A percentile compares a stretch with the other conserved stretches of the same genome.
These are phyloP conservation scores for Diarsia rubi DNA, from an alignment of 2,888 invertebrate genomes.

Conservation along the genomic window DNA sequence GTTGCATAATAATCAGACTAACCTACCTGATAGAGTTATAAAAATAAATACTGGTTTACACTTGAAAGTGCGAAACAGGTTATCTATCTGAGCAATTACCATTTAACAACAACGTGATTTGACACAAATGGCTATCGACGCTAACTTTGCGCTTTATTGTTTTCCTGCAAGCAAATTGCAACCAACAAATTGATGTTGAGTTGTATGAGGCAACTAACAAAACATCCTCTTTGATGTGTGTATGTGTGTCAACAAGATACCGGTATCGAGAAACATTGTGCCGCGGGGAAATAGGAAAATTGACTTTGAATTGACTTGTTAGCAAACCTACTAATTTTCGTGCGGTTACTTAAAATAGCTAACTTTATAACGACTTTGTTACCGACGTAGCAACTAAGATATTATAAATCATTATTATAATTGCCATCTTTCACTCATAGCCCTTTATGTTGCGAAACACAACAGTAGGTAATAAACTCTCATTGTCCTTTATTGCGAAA, in stretches of 20 bases:
- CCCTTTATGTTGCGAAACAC: slow-evolving; percentile 19
- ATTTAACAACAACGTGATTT: slow-evolving; percentile 77
- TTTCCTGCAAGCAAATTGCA: slow-evolving; percentile 68
- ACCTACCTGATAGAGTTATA: slow-evolving; percentile 65
- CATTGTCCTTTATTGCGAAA: slow-evolving; percentile 27
- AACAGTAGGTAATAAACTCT: slow-evolving; percentile 25
- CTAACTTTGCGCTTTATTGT: slow-evolving; percentile 72
- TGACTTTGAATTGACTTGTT: slow-evolving; percentile 46
- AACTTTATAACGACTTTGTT: slow-evolving; percentile 6
- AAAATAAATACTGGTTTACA: slow-evolving; percentile 77
- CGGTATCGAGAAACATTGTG: slow-evolving; percentile 36
- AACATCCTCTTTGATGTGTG: slow-evolving; percentile 41
- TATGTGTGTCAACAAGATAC: slow-evolving; percentile 63
- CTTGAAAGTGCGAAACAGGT: slow-evolving; percentile 82
- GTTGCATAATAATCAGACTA: slow-evolving; percentile 51
- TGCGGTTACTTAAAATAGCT: slow-evolving; percentile 19
- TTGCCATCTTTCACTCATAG: slow-evolving; percentile 12
- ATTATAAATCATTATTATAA: slow-evolving; percentile 26
- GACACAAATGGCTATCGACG: slow-evolving; percentile 73
- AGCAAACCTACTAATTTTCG: slow-evolving; percentile 46
- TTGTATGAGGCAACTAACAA: slow-evolving; percentile 57
- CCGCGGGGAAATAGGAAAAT: slow-evolving; percentile 59
- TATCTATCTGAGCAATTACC: slow-evolving; percentile 75
- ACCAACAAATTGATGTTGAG: slow-evolving; percentile 67
- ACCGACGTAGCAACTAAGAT: slow-evolving; percentile 6